Conservation (phyloP, 2,797 vertebrate genomes). For the Bucorvus abyssinicus region DNA sequence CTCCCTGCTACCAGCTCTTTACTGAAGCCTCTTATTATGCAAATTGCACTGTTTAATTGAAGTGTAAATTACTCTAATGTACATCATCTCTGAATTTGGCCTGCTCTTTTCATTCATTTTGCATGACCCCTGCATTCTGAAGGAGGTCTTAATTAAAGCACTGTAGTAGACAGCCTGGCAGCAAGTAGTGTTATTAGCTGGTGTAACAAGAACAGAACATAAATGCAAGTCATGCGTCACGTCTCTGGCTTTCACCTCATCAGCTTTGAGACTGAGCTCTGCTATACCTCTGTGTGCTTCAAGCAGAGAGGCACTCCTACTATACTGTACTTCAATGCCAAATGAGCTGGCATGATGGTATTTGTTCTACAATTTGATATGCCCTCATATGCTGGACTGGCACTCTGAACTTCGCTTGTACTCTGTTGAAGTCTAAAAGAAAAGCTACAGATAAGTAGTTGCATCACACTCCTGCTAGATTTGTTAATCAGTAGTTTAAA, state of each 20-base stretch:
- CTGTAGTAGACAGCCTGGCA: background rate
- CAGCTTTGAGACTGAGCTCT: background rate
- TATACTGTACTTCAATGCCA: background rate
- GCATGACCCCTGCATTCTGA: slow-evolving; percentile 52
- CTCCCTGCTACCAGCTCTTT: background rate
- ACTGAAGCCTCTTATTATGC: slow-evolving; percentile 37
- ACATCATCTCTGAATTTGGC: slow-evolving; percentile 50
- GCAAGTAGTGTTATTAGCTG: slow-evolving; percentile 7
- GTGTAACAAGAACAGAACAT: slow-evolving; percentile 5
- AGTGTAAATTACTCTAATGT: slow-evolving; percentile 55
- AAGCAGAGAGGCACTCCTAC: background rate
- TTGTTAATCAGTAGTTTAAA: background rate
- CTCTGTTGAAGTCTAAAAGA: background rate
- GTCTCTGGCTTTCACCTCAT: slow-evolving; percentile 14
- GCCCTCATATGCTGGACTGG: background rate
- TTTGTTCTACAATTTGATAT: background rate
- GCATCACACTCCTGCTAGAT: background rate
- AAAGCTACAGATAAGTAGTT: background rate
- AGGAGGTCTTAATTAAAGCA: slow-evolving; percentile 49
- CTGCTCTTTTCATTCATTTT: slow-evolving; percentile 57
- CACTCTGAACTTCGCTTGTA: background rate
- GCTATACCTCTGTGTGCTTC: background rate
- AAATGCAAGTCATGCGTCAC: background rate
- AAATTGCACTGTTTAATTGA: slow-evolving; percentile 53
- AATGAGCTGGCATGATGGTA: background rate